Base-by-base conservation (phyloP, 1,140 invertebrate species). In the Magallana angulata region DNA sequence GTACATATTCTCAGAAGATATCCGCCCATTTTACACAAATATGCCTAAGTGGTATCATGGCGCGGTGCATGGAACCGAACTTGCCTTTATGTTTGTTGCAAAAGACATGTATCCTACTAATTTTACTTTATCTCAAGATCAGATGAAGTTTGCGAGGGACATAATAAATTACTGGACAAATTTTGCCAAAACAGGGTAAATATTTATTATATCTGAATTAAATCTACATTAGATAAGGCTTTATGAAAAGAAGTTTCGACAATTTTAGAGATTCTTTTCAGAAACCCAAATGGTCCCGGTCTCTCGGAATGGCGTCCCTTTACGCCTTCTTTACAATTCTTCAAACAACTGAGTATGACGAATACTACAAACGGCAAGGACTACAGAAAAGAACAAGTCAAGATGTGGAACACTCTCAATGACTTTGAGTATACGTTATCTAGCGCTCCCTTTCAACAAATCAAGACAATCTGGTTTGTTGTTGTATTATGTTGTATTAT, bases 161-260 rank as follows among this genome's bases (percentile, higher is more conserved):
- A 80, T 91, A 82, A 85, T 89, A 0, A 24, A n/a, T 11, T 90
- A 90, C 86, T 91, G 91, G 91, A 89, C 89, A 57, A 90, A 89
- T 68, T 91, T 91, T 57, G 91, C 88, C 14, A 89, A 85, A 60
- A 64, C 71, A 7, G 85, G 89, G 89, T 85, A 88, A 88, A 76
- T 57, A 30, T 2, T 57, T 82, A 82, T 57, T 76, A 12, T 11
- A 30, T 18, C 14, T 24, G 11, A 76, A 9, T 48, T 0, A 30
- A 12, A 5, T 48, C 5, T 5, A 48, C 36, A 48, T 48, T 48
- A 2, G 36, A 48, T 48, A 48, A 48, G 36, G 5, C 5, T 48
- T 48, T 5, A 4, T 48, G 0, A 48, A 48, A 48, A 5, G 5
- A 5, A 5, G 5, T 5, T 48, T 48, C 5, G 36, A 2, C 36